Evolutionary conservation across 2,113 vertebrate species (phyloP).

Genomic region (Melanocharis versteri): DNA sequence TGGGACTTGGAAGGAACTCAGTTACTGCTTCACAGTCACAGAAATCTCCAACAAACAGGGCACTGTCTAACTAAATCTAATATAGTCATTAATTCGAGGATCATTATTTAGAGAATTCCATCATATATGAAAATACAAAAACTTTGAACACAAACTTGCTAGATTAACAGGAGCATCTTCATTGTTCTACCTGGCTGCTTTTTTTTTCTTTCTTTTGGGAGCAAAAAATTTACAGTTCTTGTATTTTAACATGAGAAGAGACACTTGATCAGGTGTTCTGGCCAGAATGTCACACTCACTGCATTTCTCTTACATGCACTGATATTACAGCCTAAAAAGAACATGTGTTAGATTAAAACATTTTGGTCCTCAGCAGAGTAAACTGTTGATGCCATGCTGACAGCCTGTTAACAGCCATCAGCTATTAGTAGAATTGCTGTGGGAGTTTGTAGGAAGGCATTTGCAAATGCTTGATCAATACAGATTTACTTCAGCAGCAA

Average conservation of each 20-base stretch:
- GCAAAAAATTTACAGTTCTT: neutral
- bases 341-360: neutral
- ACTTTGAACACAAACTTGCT: neutral
- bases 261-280: neutral
- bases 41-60: neutral
- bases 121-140: neutral
- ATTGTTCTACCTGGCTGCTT: neutral
- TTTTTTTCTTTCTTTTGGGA: neutral
- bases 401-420: neutral
- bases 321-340: neutral
- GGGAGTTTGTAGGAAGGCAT: conserved; percentile 6
- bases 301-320: neutral
- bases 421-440: neutral
- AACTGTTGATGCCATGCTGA: neutral
- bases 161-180: neutral
- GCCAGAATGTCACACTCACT: neutral
- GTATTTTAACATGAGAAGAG: neutral
- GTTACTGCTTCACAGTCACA: neutral
- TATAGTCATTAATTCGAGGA: neutral
- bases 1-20: neutral
- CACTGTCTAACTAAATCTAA: neutral
- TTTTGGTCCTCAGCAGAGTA: neutral
- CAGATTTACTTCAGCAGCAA: neutral
- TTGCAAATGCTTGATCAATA: neutral
- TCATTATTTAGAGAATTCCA: neutral